Evolutionary conservation across 2,888 invertebrate species (phyloP).

Genomic region (Drosophila limbata): DNA sequence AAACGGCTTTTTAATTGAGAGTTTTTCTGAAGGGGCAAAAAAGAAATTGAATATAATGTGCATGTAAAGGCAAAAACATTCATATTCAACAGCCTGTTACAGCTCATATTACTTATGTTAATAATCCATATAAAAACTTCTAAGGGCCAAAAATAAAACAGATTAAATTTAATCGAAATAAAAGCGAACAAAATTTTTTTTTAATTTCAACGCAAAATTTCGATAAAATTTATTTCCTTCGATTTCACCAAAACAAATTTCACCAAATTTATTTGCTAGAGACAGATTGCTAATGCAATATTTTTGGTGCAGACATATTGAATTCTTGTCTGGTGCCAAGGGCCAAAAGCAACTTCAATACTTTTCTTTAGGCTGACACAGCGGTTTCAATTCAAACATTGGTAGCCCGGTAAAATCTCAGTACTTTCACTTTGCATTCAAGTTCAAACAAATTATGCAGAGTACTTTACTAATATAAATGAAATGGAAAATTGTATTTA

Average conservation of each 20-base stretch:
- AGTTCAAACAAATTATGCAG: background rate
- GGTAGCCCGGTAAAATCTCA: background rate
- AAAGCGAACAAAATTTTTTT: background rate
- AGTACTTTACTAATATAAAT: background rate
- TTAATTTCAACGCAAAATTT: background rate
- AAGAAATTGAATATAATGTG: conserved; percentile 43
- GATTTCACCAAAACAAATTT: background rate
- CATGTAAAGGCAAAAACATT: background rate
- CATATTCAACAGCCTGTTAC: background rate
- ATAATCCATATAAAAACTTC: background rate
- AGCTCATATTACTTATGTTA: conserved; percentile 13
- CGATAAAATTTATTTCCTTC: background rate
- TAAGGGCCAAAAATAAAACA: background rate
- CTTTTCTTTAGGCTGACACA: background rate
- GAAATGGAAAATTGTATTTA: background rate
- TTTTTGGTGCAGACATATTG: background rate
- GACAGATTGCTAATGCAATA: background rate
- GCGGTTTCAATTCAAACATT: background rate
- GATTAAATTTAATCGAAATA: conserved; percentile 11
- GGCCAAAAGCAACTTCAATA: background rate
- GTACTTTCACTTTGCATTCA: background rate
- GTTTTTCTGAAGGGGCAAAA: conserved; percentile 25
- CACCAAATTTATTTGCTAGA: background rate
- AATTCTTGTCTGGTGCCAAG: background rate
- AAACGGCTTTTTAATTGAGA: conserved; percentile 55